Evolutionary conservation across 2,113 vertebrate species (phyloP).

Genomic region (Chrysochloris asiatica): DNA sequence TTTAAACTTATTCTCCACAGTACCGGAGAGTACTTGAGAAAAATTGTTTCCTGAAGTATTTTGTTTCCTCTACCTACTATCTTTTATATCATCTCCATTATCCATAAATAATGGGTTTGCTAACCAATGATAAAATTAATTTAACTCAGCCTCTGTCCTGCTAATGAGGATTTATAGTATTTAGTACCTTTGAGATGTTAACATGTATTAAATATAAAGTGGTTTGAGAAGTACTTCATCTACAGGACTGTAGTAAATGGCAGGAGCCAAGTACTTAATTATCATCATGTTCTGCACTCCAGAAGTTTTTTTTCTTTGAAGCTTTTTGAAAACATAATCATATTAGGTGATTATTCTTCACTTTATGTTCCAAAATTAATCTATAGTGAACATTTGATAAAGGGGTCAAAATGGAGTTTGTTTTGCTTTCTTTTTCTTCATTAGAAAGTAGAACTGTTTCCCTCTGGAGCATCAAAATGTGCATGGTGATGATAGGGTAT

Average conservation of each 20-base stretch:
- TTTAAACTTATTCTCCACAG: constrained; percentile 36
- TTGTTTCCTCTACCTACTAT: neutral
- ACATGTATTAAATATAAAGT: neutral
- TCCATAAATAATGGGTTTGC: neutral
- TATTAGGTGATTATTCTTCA: neutral
- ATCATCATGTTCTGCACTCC: neutral
- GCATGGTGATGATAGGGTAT: neutral
- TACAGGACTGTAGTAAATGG: neutral
- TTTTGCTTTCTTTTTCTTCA: neutral
- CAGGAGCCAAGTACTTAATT: neutral
- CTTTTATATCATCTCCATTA: neutral
- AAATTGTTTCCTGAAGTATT: neutral
- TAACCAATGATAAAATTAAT: neutral
- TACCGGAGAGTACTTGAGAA: neutral
- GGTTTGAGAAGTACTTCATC: neutral
- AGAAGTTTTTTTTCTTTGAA: constrained; percentile 24
- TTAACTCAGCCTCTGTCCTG: neutral
- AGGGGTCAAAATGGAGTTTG: neutral
- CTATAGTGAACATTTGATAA: neutral
- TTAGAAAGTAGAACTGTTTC: neutral
- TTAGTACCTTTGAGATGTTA: neutral
- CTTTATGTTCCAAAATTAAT: constrained; percentile 30
- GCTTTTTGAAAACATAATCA: constrained; percentile 18
- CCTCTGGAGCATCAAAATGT: neutral
- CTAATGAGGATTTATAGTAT: neutral